phyloP scores from a whole-genome alignment of 2,888 invertebrate genomes.

The Drosophila neotestacea region DNA sequence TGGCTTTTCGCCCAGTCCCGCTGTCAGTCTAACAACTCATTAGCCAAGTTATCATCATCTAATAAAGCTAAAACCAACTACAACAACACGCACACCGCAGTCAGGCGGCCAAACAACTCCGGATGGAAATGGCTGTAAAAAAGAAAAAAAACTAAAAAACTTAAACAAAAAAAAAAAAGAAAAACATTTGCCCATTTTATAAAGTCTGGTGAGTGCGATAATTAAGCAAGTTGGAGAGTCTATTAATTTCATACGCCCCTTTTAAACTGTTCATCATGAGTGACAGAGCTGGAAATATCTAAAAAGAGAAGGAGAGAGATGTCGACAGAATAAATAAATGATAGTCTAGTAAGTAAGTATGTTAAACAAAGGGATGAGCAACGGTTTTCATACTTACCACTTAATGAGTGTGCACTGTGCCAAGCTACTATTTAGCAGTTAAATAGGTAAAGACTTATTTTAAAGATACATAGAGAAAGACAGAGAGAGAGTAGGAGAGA shows the following conservation, averaged over 20 bases:
- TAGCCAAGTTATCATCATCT: conserved; percentile 79
- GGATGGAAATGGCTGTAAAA: conserved; percentile 46
- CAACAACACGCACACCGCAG: conserved; percentile 52
- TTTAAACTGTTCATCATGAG: conserved; percentile 44
- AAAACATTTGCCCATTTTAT: conserved; percentile 70
- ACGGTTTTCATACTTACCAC: conserved; percentile 35
- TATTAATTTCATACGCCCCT: conserved; percentile 78
- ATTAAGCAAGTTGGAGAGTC: conserved; percentile 72
- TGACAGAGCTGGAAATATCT: conserved; percentile 1
- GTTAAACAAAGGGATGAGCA: conserved; percentile 46
- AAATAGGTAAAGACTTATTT: conserved; percentile 9
- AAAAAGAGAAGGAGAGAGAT: not conserved
- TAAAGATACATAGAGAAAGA: not conserved
- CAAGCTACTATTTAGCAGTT: conserved; percentile 17
- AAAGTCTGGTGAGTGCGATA: conserved; percentile 64
- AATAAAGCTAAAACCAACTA: conserved; percentile 59
- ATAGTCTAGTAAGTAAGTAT: conserved; percentile 3
- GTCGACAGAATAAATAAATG: conserved; percentile 22
- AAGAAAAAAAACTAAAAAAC: conserved; percentile 18
- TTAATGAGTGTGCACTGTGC: conserved; percentile 51
- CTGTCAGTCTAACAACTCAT: conserved; percentile 68
- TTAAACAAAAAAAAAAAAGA: conserved; percentile 7
- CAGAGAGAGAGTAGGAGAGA: too few species aligned
- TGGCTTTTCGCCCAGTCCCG: conserved; percentile 58
- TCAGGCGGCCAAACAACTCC: conserved; percentile 20